Conservation (phyloP, 2,888 invertebrate genomes). For the Byasa hedistus region DNA sequence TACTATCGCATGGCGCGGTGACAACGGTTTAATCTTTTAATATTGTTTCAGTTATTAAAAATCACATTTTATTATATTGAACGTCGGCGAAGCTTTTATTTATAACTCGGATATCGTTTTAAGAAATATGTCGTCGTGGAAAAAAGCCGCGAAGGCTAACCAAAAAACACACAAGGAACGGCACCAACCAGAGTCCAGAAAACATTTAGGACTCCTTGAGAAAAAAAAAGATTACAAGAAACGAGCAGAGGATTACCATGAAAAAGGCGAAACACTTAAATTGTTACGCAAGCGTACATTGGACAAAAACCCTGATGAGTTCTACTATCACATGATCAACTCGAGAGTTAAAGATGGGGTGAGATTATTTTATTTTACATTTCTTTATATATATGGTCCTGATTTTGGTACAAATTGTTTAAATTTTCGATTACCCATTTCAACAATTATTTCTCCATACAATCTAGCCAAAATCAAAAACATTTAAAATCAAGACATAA, state of each 20-base stretch:
- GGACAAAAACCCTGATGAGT: slow-evolving; percentile 98
- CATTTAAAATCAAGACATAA: too few relatives aligned
- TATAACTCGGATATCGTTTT: too few relatives aligned
- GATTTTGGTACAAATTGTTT: too few relatives aligned
- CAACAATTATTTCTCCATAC: too few relatives aligned
- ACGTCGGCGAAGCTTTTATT: too few relatives aligned
- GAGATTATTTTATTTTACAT: slow-evolving; percentile 38
- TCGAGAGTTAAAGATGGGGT: slow-evolving; percentile 84
- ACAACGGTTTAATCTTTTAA: too few relatives aligned
- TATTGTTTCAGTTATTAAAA: too few relatives aligned
- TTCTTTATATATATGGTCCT: too few relatives aligned
- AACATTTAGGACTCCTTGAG: slow-evolving; percentile 90
- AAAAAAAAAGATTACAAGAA: slow-evolving; percentile 93
- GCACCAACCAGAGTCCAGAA: slow-evolving; percentile 88
- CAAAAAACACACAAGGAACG: slow-evolving; percentile 92
- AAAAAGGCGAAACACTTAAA: slow-evolving; percentile 90
- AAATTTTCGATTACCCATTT: too few relatives aligned
- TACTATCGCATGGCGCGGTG: not conserved
- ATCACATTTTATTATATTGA: too few relatives aligned
- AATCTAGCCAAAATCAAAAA: too few relatives aligned
- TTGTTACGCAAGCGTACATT: slow-evolving; percentile 90
- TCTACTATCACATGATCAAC: slow-evolving; percentile 98
- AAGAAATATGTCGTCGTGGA: slow-evolving; percentile 91
- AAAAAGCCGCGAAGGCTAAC: slow-evolving; percentile 90
- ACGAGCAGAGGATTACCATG: slow-evolving; percentile 88